phyloP scores from a whole-genome alignment of 2,797 vertebrate species.

The Avahi laniger region DNA sequence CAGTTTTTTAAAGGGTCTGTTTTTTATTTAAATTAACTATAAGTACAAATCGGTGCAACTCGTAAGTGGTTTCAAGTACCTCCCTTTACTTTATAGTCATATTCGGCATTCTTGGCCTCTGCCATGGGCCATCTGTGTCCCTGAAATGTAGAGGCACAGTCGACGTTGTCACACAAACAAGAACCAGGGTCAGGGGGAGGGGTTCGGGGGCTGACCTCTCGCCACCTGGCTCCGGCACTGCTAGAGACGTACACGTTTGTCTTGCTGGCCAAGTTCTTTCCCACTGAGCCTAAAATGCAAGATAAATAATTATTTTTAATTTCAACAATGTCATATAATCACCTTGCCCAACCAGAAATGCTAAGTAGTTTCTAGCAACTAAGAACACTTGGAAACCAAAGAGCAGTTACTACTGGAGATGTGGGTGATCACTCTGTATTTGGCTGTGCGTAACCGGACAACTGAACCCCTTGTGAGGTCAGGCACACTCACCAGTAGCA shows the following conservation, averaged over 20 bases:
- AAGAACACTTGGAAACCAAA: not conserved
- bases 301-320: not conserved
- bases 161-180: not conserved
- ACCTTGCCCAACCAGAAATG: not conserved
- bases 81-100: not conserved
- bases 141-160: not conserved
- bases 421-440: accelerated
- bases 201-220: constrained; percentile 89
- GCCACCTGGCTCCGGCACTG: constrained; percentile 95
- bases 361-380: not conserved
- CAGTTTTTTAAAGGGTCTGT: not conserved
- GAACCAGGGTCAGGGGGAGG: not conserved
- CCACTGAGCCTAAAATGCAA: constrained; percentile 90
- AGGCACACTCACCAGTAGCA: constrained; percentile 90
- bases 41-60: not conserved
- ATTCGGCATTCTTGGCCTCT: not conserved
- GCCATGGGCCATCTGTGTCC: not conserved
- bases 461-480: accelerated
- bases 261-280: constrained; percentile 95
- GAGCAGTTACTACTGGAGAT: accelerated
- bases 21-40: constrained; percentile 8
- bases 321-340: not conserved
- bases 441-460: accelerated
- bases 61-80: accelerated
- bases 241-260: constrained; percentile 97